Percentiles rank a stretch among this genome's conserved stretches.
Evolutionary conservation across 2,113 vertebrate species (phyloP).

Genomic region (Zingel zingel): DNA sequence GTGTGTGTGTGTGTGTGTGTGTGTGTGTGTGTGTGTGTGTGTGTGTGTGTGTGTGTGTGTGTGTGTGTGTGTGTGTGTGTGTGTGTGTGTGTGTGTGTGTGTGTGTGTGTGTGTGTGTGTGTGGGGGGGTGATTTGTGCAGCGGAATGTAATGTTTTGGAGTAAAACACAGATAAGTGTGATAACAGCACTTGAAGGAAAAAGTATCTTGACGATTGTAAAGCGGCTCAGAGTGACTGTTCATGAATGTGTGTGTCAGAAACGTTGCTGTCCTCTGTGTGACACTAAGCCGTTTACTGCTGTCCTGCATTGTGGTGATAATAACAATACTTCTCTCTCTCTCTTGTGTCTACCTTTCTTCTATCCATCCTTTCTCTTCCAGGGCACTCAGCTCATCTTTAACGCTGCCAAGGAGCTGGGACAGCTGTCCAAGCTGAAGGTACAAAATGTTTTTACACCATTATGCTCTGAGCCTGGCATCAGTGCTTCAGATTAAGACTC

Average conservation of each 20-base stretch:
- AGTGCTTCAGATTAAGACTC: background rate
- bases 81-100: conserved; percentile 49
- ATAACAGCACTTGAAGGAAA: conserved; percentile 60
- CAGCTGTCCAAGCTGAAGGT: conserved; percentile 99
- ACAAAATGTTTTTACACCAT: conserved; percentile 39
- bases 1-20: conserved; percentile 49
- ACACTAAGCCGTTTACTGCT: conserved; percentile 61
- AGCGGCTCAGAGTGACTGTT: conserved; percentile 60
- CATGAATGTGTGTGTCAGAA: conserved; percentile 66
- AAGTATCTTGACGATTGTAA: conserved; percentile 56
- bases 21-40: conserved; percentile 31
- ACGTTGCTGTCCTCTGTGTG: conserved; percentile 78
- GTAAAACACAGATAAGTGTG: conserved; percentile 53
- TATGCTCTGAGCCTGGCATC: background rate
- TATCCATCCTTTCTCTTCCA: conserved; percentile 73
- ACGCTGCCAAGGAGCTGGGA: conserved; percentile 97
- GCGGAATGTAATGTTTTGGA: conserved; percentile 50
- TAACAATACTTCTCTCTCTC: conserved; percentile 19
- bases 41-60: conserved; percentile 49
- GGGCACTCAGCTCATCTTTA: conserved; percentile 99
- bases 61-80: conserved; percentile 19
- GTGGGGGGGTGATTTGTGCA: conserved; percentile 18
- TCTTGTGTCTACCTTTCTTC: conserved; percentile 38
- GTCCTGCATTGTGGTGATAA: conserved; percentile 34
- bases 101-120: conserved; percentile 31